Base-by-base conservation (phyloP, 2,797 vertebrate species). In the Fringilla coelebs region DNA sequence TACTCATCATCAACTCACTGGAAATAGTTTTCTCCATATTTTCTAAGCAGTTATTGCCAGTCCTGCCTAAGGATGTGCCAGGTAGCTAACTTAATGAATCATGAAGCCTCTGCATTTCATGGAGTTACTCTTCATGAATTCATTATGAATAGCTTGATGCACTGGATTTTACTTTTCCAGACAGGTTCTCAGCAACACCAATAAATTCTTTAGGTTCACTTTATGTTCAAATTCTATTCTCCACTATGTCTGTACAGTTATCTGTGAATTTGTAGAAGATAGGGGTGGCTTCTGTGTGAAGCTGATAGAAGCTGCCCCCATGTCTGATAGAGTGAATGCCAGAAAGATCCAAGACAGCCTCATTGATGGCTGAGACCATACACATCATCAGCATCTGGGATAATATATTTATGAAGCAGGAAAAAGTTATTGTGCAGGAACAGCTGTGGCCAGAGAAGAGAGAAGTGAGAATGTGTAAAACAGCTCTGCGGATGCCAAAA, bases 291-390 rank as follows among this genome's bases (percentile, higher is more conserved):
- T 31, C 28, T 78, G 41, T 82, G 24, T 36, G 13, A 68, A 77
- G 13, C 7, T 57, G 16, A 26, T 32, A 78, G 41, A 74, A 55
- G 3, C 7, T 57, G 71, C 7, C 11, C 5, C 12, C 1, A 5
- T 25, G 12, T 62, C 24, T 4, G 2, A 45, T 2, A 78, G 11
- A 48, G 22, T 6, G 40, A 76, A 11, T 20, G 10, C 8, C 28
- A 55, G 32, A 24, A 1, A 6, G 3, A 46, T 79, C 36, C 25
- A 71, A 54, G 31, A 55, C 1, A 8, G 8, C 51, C 4, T 2
- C 0, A 2, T 4, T 0, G 3, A 34, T 52, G 25, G 2, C 60
- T 17, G 29, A 73, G 12, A 28, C 7, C 1, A 1, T 48, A 19
- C 3, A 6, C 3, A n/a, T 29, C 4, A 46, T 29, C 2, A 8